These are phyloP conservation scores for Erpetoichthys calabaricus DNA, from an alignment of 2,797 vertebrate species.

Conservation along the genomic window DNA sequence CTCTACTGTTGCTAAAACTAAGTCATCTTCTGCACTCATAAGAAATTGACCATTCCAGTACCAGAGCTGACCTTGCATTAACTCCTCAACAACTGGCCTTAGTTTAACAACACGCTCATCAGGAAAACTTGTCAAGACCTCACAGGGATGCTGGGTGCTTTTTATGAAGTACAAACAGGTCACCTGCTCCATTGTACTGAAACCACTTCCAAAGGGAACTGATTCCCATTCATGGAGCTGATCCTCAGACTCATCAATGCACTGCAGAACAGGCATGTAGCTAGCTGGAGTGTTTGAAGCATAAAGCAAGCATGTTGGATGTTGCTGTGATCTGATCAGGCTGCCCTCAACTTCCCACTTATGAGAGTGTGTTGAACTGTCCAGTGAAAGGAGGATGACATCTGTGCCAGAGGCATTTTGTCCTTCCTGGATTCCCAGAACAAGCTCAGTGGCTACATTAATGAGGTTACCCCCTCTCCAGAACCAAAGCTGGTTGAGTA, in stretches of 20 bases:
- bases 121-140: slow-evolving; percentile 10
- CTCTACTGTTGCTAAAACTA: background rate
- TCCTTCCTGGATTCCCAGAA: slow-evolving; percentile 4
- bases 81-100: slow-evolving; percentile 1
- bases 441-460: slow-evolving; percentile 4
- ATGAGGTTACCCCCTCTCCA: slow-evolving; percentile 4
- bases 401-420: background rate
- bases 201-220: slow-evolving; percentile 8
- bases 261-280: background rate
- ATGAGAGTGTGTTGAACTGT: slow-evolving; percentile 4
- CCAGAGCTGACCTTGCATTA: slow-evolving; percentile 5
- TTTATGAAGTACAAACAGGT: slow-evolving; percentile 10
- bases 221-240: slow-evolving; percentile 4
- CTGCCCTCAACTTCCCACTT: slow-evolving; percentile 6
- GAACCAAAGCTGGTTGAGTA: slow-evolving; percentile 10
- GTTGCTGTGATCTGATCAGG: background rate
- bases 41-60: slow-evolving; percentile 7
- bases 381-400: background rate
- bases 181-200: slow-evolving; percentile 4
- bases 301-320: slow-evolving; percentile 1
- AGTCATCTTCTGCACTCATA: slow-evolving; percentile 2
- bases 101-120: slow-evolving; percentile 1
- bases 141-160: slow-evolving; percentile 6
- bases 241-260: background rate
- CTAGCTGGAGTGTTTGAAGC: background rate